Conservation (phyloP, 2,113 vertebrate genomes). For the Salvator merianae region DNA sequence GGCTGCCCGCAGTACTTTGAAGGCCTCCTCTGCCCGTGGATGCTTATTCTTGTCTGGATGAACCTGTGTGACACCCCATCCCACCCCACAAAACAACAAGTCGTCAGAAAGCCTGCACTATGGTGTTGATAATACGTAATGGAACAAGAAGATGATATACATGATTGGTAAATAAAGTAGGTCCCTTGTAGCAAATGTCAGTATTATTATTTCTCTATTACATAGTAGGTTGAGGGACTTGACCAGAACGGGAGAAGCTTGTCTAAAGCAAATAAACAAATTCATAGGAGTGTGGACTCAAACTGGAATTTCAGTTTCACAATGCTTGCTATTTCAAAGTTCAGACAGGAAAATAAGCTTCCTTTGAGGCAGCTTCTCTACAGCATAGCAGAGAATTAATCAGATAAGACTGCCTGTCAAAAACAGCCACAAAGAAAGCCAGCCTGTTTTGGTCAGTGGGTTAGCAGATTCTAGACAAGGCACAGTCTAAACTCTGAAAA, state of each 20-base stretch:
- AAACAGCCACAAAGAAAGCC: background rate
- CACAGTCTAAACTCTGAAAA: background rate
- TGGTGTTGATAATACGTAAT: background rate
- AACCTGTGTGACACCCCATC: conserved; percentile 75
- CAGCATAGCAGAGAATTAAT: background rate
- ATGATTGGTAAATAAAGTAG: background rate
- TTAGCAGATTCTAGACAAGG: background rate
- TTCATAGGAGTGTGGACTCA: background rate
- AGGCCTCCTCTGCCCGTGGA: conserved; percentile 90
- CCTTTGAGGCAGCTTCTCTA: background rate
- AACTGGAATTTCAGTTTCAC: background rate
- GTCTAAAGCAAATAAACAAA: background rate
- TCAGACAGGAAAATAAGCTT: background rate
- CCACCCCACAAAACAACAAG: conserved; percentile 1
- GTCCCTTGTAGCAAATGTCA: background rate
- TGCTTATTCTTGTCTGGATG: conserved; percentile 97
- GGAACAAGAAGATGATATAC: background rate
- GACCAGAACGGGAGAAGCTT: background rate
- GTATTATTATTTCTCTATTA: background rate
- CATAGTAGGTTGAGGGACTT: background rate
- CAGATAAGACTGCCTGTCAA: background rate
- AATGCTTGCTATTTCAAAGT: background rate
- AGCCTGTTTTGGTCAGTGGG: background rate
- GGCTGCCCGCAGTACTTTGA: conserved; percentile 92
- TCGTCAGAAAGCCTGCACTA: background rate